Conservation (phyloP, 1,140 invertebrate species). For the Latrodectus geometricus region DNA sequence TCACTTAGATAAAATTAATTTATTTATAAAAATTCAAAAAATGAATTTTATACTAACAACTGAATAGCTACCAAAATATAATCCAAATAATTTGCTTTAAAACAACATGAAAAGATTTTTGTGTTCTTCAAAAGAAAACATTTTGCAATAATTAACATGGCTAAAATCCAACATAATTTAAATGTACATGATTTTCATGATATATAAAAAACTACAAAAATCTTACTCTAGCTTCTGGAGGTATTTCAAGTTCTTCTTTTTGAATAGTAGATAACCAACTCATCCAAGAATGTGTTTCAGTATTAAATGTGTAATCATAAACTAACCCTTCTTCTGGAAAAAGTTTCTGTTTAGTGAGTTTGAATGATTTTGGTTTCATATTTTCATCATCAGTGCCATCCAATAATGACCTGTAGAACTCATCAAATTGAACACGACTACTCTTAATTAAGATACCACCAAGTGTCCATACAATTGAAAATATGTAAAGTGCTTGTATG, state of each 20-base stretch:
- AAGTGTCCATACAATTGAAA: conserved; percentile 87
- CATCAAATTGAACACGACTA: conserved; percentile 82
- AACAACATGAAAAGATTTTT: no score
- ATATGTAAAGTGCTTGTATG: conserved; percentile 84
- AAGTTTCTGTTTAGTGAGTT: conserved; percentile 85
- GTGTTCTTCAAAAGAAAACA: no score
- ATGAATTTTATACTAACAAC: no score
- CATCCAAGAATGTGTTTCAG: conserved; percentile 84
- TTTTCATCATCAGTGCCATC: conserved; percentile 78
- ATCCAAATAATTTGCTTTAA: no score
- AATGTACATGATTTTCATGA: background rate
- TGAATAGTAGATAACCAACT: conserved; percentile 76
- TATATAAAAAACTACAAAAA: conserved; percentile 4
- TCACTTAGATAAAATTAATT: no score
- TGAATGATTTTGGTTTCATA: conserved; percentile 89
- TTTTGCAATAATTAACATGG: background rate
- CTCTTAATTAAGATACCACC: conserved; percentile 80
- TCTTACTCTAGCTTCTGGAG: conserved; percentile 75
- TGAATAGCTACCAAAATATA: no score
- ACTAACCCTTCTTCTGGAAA: conserved; percentile 85
- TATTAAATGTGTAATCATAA: conserved; percentile 90
- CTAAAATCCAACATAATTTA: background rate
- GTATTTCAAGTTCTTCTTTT: conserved; percentile 68
- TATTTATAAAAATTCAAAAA: no score
- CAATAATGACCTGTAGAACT: conserved; percentile 82